Base-by-base conservation (phyloP, 2,797 vertebrate species). In the Pygocentrus nattereri region DNA sequence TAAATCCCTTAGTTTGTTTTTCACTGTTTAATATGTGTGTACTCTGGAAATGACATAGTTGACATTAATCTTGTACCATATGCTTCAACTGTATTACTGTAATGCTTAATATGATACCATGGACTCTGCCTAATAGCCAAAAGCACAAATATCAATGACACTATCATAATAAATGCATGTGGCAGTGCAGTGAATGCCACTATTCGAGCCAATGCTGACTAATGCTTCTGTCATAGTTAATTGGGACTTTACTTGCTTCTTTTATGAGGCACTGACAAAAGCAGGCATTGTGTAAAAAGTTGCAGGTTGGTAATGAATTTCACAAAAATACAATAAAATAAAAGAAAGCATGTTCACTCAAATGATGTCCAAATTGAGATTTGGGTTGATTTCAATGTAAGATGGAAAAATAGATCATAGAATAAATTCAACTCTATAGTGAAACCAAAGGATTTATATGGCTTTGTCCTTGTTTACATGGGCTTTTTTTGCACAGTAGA, bases 311-410 rank as follows among this genome's bases (percentile, higher is more conserved):
- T 18, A 52, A 10, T 41, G 50, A 52, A 52, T 18, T 11, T 19
- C 16, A 18, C 18, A 52, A 52, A 52, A 4, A 0, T 21, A 19
- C 0, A 5, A 21, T 18, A 4, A 52, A 52, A 21, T 6, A 5
- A 18, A 65, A 64, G 3, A 34, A 18, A 25, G 31, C 18, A 21
- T 67, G 7, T 41, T 38, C 31, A 34, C 30, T 64, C 27, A 30
- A 31, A 61, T 7, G 64, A 19, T 27, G 11, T 59, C 16, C 15
- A 7, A 44, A 25, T 69, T 8, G 12, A 68, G 21, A 21, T 89
- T 80, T n/a, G n/a, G n/a, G n/a, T n/a, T n/a, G n/a, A n/a, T 90
- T 91, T 89, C 89, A 91, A 85, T 92, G 90, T 91, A 89, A 89
- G 81, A 89, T 93, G 88, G 30, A 72, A 88, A 59, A 91, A 80